Evolutionary conservation across 2,888 invertebrate genomes (phyloP).

Genomic region (Hylaea fasciaria): DNA sequence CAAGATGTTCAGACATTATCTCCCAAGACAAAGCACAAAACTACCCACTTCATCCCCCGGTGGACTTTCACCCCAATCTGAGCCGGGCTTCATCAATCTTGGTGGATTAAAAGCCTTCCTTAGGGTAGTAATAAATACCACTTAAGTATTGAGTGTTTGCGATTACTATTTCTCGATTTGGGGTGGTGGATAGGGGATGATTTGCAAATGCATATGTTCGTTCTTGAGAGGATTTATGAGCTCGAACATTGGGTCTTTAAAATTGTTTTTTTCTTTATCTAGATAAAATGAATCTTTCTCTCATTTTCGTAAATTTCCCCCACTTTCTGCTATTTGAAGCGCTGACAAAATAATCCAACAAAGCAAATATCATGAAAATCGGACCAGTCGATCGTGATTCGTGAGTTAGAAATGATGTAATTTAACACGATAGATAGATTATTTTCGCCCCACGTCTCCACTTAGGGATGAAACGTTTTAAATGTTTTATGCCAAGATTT

Average conservation of each 20-base stretch:
- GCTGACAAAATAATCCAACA: no score
- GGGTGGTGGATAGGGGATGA: constrained; percentile 20
- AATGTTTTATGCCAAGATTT: no score
- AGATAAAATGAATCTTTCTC: no score
- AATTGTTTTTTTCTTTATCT: neutral
- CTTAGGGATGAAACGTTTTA: no score
- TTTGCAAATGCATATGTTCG: constrained; percentile 16
- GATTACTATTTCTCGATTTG: constrained; percentile 44
- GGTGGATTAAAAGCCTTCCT: constrained; percentile 43
- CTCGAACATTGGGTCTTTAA: neutral
- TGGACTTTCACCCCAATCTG: constrained; percentile 27
- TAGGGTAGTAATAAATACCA: constrained; percentile 45
- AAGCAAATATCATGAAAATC: no score
- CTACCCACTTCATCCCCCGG: constrained; percentile 20
- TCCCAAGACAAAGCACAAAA: constrained; percentile 23
- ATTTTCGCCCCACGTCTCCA: no score
- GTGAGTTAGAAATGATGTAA: no score
- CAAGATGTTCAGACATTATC: constrained; percentile 16
- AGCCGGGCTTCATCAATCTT: constrained; percentile 39
- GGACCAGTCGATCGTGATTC: no score
- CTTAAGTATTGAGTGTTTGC: constrained; percentile 49
- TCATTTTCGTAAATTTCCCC: no score
- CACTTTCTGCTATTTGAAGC: no score
- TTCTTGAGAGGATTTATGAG: neutral
- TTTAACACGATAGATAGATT: no score